Evolutionary conservation across 2,888 invertebrate species (phyloP).

Genomic region (Eupeodes luniger): DNA sequence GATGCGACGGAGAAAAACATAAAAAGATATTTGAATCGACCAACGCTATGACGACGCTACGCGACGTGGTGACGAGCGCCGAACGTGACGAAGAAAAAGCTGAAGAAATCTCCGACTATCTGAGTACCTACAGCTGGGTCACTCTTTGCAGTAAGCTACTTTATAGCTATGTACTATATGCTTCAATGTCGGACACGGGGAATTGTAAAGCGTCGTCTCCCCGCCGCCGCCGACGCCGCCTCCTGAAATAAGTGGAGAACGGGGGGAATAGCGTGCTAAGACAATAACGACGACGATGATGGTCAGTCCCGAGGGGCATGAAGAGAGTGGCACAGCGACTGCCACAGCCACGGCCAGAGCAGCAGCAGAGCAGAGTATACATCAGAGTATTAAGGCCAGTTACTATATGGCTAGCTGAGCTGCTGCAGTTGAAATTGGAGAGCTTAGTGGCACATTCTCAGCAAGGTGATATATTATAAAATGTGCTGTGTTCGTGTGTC

Average conservation of each 20-base stretch:
- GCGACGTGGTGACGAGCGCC: background rate
- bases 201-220: background rate
- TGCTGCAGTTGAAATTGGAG: constrained; percentile 15
- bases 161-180: constrained; percentile 4
- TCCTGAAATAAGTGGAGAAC: too few species aligned
- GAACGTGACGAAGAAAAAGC: constrained; percentile 32
- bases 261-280: background rate
- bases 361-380: background rate
- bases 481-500: constrained; percentile 33
- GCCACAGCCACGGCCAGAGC: background rate
- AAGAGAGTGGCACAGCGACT: constrained; percentile 1
- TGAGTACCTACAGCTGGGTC: constrained; percentile 33
- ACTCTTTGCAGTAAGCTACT: constrained; percentile 48
- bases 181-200: background rate
- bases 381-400: constrained; percentile 28
- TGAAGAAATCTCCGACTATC: constrained; percentile 34
- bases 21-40: constrained; percentile 21
- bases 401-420: constrained; percentile 8
- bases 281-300: background rate
- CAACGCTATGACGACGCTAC: constrained; percentile 6
- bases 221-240: background rate
- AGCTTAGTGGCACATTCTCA: constrained; percentile 56
- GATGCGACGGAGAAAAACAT: constrained; percentile 26
- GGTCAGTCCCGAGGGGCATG: constrained; percentile 14
- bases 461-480: background rate